Evolutionary conservation across 2,113 vertebrate genomes (phyloP).

Genomic region (Globicephala melas): DNA sequence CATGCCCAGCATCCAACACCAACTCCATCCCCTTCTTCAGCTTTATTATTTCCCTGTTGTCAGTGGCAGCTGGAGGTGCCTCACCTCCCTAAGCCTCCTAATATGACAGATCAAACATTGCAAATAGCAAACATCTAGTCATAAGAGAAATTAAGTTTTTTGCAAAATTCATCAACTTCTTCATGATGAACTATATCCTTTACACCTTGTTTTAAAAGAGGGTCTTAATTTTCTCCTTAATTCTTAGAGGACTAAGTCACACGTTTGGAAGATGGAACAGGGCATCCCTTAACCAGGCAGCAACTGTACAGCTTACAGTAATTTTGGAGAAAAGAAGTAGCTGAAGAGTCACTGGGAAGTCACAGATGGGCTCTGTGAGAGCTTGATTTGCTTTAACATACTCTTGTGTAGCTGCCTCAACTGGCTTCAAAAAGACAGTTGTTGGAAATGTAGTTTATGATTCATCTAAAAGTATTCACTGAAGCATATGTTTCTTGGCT

Average conservation of each 20-base stretch:
- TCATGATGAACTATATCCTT: not conserved
- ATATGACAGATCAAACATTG: not conserved
- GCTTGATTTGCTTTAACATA: not conserved
- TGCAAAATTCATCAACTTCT: not conserved
- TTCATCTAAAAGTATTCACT: slow-evolving; percentile 59
- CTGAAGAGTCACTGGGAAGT: not conserved
- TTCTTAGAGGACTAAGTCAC: not conserved
- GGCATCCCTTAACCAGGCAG: not conserved
- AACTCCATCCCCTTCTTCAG: not conserved
- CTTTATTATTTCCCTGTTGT: not conserved
- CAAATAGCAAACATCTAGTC: not conserved
- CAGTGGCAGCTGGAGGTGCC: not conserved
- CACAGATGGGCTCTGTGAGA: not conserved
- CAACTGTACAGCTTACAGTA: not conserved
- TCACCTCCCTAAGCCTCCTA: not conserved
- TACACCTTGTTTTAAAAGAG: not conserved
- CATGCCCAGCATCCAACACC: not conserved
- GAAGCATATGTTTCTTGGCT: slow-evolving; percentile 51
- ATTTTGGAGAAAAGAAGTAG: not conserved
- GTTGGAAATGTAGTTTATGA: slow-evolving; percentile 49
- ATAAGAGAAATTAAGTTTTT: not conserved
- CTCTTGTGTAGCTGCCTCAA: slow-evolving; percentile 22
- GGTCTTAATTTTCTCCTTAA: not conserved
- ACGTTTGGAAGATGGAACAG: not conserved
- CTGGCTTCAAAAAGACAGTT: slow-evolving; percentile 12